A percentile compares a stretch with the other conserved stretches of the same genome.
These are phyloP conservation scores for Galeopsomyia nigrocyanea DNA, from an alignment of 2,888 invertebrate genomes.

Conservation along the genomic window DNA sequence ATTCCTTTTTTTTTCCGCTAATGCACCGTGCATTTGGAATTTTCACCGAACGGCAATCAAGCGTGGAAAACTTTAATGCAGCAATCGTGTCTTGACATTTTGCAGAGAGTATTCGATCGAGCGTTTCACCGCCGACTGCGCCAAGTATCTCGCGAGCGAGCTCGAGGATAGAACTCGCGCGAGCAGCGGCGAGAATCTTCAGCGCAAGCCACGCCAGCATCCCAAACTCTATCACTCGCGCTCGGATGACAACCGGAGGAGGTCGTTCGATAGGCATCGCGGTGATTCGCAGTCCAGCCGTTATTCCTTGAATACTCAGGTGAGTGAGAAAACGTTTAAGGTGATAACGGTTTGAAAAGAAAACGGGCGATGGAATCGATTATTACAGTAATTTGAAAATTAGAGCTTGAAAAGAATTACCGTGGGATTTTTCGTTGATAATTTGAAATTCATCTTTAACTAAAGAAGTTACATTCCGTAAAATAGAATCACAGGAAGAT, in stretches of 20 bases:
- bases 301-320: slow-evolving; percentile 53
- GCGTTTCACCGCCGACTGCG: slow-evolving; percentile 58
- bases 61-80: slow-evolving; percentile 6
- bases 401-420: background rate
- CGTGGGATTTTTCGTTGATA: background rate
- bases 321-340: slow-evolving; percentile 1
- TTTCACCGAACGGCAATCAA: no score
- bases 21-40: no score
- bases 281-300: slow-evolving; percentile 61
- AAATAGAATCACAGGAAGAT: no score
- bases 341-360: background rate
- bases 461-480: no score
- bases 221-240: slow-evolving; percentile 64
- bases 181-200: slow-evolving; percentile 61
- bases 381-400: no score
- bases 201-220: slow-evolving; percentile 53
- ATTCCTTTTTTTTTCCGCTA: no score
- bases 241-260: slow-evolving; percentile 63
- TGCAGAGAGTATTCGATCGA: slow-evolving; percentile 60
- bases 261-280: slow-evolving; percentile 62
- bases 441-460: background rate
- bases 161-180: slow-evolving; percentile 58
- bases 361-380: no score
- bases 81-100: slow-evolving; percentile 6
- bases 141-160: slow-evolving; percentile 59